Conservation (phyloP, 30 jellyfish, hydroid and myxozoan species). For the Pelagia noctiluca region DNA sequence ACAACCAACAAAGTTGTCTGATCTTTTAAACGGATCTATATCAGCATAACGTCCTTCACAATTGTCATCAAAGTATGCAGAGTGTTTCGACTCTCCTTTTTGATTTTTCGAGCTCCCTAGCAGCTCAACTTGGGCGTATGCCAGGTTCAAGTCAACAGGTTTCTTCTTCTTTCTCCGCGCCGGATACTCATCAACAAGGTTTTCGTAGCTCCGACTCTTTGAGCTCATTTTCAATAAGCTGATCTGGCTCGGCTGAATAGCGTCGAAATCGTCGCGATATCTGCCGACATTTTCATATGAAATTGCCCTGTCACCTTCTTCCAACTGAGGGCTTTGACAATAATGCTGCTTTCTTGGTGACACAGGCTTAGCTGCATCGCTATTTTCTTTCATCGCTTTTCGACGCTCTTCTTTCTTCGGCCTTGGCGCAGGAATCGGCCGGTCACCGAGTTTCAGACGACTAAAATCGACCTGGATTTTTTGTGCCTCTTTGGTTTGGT, state of each 20-base stretch:
- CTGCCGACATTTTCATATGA: constrained; percentile 56
- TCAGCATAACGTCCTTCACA: constrained; percentile 13
- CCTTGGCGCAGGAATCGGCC: constrained; percentile 57
- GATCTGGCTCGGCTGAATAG: not conserved
- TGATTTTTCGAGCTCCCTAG: not conserved
- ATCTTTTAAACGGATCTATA: not conserved
- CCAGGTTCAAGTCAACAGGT: constrained; percentile 36
- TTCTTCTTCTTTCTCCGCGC: constrained; percentile 46
- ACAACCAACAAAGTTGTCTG: not conserved
- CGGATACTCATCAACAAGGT: constrained; percentile 48
- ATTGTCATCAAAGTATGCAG: not conserved
- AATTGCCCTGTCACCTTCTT: constrained; percentile 7
- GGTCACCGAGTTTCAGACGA: not conserved
- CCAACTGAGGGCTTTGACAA: not conserved
- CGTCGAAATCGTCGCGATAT: constrained; percentile 59
- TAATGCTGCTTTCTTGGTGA: too few relatives aligned
- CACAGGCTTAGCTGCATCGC: too few relatives aligned
- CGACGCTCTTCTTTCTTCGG: constrained; percentile 68
- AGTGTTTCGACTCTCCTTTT: not conserved
- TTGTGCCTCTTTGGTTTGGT: not conserved
- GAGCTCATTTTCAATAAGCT: not conserved
- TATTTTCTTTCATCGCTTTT: too few relatives aligned
- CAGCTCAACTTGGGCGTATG: constrained; percentile 36
- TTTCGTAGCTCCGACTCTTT: constrained; percentile 47
- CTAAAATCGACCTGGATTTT: not conserved